A percentile compares a stretch with the other conserved stretches of the same genome.
Evolutionary conservation across 2,888 invertebrate species (phyloP).

Genomic region (Lordiphosa andalusiaca): DNA sequence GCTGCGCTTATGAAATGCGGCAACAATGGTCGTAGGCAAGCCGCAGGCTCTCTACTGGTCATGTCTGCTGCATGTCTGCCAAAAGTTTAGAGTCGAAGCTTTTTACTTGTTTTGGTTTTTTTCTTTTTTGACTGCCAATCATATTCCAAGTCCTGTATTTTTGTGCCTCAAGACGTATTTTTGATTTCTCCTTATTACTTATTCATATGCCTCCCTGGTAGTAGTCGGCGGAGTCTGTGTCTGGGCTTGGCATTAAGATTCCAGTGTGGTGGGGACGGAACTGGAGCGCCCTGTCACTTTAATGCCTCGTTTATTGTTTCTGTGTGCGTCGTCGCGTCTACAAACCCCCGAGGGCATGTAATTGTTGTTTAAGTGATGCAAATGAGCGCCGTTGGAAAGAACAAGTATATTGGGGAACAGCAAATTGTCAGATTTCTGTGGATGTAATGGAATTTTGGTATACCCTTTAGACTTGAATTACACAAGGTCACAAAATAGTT

Average conservation of each 20-base stretch:
- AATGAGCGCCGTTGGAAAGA: conserved; percentile 45
- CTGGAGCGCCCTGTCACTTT: conserved; percentile 41
- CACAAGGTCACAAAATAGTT: too few species aligned
- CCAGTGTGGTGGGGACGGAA: conserved; percentile 1
- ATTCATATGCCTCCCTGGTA: conserved; percentile 38
- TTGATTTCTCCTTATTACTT: conserved; percentile 45
- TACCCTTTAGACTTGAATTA: background rate
- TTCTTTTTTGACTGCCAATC: conserved; percentile 32
- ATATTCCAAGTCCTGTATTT: conserved; percentile 22
- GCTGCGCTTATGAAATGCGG: conserved; percentile 60
- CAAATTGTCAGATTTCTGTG: background rate
- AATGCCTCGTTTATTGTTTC: conserved; percentile 56
- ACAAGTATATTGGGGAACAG: conserved; percentile 5
- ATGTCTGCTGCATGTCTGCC: conserved; percentile 46
- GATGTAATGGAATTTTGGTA: background rate
- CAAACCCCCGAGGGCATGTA: conserved; percentile 50
- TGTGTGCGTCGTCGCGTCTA: conserved; percentile 7
- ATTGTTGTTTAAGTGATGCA: conserved; percentile 68
- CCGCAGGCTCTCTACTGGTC: conserved; percentile 13
- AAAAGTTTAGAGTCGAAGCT: conserved; percentile 14
- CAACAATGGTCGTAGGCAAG: conserved; percentile 46
- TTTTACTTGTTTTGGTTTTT: conserved; percentile 7
- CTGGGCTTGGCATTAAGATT: conserved; percentile 4
- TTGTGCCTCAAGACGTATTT: conserved; percentile 42
- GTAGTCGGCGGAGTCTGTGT: conserved; percentile 6